Conservation (phyloP, 2,113 vertebrate species). For the Colius striatus region DNA sequence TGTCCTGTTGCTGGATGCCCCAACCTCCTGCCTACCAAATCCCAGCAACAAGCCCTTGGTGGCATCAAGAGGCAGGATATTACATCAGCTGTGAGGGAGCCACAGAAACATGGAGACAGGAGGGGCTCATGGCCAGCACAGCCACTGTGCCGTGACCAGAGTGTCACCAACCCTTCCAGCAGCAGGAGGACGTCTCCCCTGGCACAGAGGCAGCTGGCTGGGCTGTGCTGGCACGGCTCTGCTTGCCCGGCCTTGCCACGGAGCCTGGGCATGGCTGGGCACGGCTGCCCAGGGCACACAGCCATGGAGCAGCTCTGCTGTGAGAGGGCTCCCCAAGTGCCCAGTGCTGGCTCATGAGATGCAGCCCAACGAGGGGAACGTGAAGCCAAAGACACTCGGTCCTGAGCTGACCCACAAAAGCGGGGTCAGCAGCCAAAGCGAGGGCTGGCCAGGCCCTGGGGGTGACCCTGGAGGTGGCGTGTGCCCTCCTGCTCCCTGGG, state of each 20-base stretch:
- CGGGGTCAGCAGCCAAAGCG: not conserved
- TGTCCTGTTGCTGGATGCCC: no score
- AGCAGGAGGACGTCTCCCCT: not conserved
- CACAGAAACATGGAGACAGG: not conserved
- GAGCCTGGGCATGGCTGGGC: not conserved
- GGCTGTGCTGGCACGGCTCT: not conserved
- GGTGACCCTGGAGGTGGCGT: fast-evolving
- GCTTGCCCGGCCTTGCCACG: not conserved
- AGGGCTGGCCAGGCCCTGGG: not conserved
- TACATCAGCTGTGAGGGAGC: not conserved
- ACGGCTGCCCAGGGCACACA: not conserved
- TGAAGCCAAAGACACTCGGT: not conserved
- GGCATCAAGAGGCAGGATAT: not conserved
- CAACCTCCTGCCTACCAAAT: not conserved
- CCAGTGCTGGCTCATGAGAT: fast-evolving
- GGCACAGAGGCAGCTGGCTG: not conserved
- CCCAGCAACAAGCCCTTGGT: not conserved
- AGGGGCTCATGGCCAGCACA: not conserved
- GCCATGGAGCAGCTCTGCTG: not conserved
- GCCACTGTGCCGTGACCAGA: fast-evolving
- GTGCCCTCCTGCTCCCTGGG: not conserved
- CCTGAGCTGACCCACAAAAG: not conserved
- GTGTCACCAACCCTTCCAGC: not conserved
- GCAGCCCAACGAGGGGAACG: not conserved
- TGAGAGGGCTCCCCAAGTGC: not conserved